Percentiles rank a stretch among this genome's conserved stretches.
phyloP scores from a whole-genome alignment of 2,888 invertebrate species.

The Eupithecia subfuscata region DNA sequence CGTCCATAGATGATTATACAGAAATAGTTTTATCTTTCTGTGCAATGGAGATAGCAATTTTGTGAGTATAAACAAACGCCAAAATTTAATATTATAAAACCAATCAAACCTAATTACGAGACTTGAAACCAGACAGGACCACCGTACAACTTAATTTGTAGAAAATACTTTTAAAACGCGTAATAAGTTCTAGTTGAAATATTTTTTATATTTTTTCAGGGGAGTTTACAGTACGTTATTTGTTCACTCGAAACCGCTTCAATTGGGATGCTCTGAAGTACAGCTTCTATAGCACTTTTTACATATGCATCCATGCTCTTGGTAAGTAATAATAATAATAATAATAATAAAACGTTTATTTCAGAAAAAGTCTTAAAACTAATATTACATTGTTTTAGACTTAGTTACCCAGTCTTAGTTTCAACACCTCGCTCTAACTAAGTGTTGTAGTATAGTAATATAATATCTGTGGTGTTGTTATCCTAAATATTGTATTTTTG shows the following conservation, averaged over 20 bases:
- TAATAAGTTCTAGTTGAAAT: background rate
- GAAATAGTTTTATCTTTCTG: background rate
- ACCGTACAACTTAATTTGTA: background rate
- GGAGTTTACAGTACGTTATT: slow-evolving; percentile 72
- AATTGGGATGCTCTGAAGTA: slow-evolving; percentile 80
- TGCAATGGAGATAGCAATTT: background rate
- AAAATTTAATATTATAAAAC: too few relatives aligned
- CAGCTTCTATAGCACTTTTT: slow-evolving; percentile 74
- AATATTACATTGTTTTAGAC: too few relatives aligned
- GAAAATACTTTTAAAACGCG: background rate
- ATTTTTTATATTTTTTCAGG: slow-evolving; percentile 60
- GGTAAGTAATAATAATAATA: slow-evolving; percentile 55
- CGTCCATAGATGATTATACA: background rate
- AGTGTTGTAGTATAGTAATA: too few relatives aligned
- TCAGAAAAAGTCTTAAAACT: too few relatives aligned
- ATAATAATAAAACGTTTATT: too few relatives aligned
- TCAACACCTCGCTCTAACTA: too few relatives aligned
- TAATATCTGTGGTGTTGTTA: too few relatives aligned
- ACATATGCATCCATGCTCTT: slow-evolving; percentile 67
- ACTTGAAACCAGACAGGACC: too few relatives aligned
- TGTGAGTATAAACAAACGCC: too few relatives aligned
- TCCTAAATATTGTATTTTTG: too few relatives aligned
- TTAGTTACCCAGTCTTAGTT: too few relatives aligned
- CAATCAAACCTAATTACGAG: too few relatives aligned
- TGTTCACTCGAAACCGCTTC: slow-evolving; percentile 76